Percentiles rank a stretch among this genome's conserved stretches.
phyloP scores from a whole-genome alignment of 2,888 invertebrate species.

The Hyalella azteca region DNA sequence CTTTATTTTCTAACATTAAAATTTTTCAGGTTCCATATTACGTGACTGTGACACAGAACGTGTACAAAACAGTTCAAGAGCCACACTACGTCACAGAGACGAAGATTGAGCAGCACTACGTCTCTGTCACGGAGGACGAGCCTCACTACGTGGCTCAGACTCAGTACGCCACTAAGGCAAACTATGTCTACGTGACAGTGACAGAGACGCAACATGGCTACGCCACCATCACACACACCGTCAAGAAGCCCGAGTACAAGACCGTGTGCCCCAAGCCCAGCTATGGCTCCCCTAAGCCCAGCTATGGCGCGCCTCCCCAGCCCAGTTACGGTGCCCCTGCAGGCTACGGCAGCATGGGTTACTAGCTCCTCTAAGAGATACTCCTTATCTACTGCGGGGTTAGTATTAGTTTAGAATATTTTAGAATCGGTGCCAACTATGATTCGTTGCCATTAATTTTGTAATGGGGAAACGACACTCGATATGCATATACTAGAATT shows the following conservation, averaged over 20 bases:
- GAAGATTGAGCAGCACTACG: constrained; percentile 57
- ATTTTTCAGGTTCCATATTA: constrained; percentile 53
- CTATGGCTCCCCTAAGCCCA: constrained; percentile 38
- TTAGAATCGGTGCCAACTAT: no score
- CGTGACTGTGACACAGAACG: constrained; percentile 53
- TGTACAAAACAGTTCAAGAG: constrained; percentile 57
- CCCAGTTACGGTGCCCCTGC: not conserved
- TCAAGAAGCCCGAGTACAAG: constrained; percentile 50
- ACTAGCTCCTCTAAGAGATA: not conserved
- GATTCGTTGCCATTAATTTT: no score
- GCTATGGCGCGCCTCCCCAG: not conserved
- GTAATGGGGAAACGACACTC: no score
- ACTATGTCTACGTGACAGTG: constrained; percentile 54
- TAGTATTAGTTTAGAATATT: no score
- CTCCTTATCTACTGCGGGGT: no score
- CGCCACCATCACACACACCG: constrained; percentile 54
- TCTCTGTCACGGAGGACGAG: constrained; percentile 54
- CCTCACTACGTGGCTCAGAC: constrained; percentile 58
- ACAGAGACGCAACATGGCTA: constrained; percentile 58
- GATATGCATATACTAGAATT: no score
- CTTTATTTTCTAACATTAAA: no score
- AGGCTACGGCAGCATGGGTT: not conserved
- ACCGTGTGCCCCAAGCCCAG: constrained; percentile 52
- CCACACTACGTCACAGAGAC: constrained; percentile 57
- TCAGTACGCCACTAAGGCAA: constrained; percentile 49